These are phyloP conservation scores for Trididemnum nubilum DNA, from an alignment of 23 tunicate species.

Conservation along the genomic window DNA sequence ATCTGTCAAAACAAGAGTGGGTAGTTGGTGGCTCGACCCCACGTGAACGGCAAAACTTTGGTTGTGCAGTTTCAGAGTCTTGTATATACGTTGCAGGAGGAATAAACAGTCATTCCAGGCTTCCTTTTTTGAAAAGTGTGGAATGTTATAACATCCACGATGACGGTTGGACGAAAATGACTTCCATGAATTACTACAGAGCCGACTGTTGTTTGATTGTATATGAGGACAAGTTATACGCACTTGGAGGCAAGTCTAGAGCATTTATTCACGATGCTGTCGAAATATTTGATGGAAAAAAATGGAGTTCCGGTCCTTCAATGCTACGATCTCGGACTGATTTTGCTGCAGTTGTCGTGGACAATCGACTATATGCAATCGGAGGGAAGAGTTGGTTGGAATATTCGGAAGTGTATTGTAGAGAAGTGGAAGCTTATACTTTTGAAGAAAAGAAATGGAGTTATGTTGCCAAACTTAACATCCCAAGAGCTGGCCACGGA, in stretches of 20 bases:
- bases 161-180: not conserved
- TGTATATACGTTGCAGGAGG: too few relatives aligned
- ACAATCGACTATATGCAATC: not conserved
- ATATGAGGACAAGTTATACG: not conserved
- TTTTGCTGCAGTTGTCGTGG: slow-evolving; percentile 3
- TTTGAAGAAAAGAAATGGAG: not conserved
- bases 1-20: too few relatives aligned
- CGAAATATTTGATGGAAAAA: not conserved
- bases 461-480: not conserved
- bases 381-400: not conserved
- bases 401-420: not conserved
- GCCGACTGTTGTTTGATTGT: slow-evolving; percentile 12
- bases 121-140: too few relatives aligned
- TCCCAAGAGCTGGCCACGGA: not conserved
- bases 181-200: not conserved
- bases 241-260: slow-evolving; percentile 20
- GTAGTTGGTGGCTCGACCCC: too few relatives aligned
- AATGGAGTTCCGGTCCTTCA: not conserved
- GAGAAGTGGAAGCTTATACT: not conserved
- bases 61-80: too few relatives aligned
- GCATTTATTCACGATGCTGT: too few relatives aligned
- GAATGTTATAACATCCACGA: not conserved
- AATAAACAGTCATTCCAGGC: too few relatives aligned
- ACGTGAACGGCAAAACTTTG: too few relatives aligned
- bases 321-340: not conserved